These are phyloP conservation scores for Prosapia bicincta DNA, from an alignment of 2,888 invertebrate species.

Conservation along the genomic window DNA sequence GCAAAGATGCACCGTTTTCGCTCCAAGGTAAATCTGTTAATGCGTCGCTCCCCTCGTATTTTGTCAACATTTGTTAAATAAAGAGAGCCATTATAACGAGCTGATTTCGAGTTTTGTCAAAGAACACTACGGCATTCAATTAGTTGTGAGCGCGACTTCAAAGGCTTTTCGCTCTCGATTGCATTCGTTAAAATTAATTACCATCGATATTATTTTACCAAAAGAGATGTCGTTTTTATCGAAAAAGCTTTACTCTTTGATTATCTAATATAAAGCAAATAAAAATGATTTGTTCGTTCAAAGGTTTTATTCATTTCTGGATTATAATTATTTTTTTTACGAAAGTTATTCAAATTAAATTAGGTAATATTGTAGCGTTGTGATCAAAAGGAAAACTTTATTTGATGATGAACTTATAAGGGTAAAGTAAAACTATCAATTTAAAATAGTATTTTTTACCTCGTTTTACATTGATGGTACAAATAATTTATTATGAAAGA, in stretches of 20 bases:
- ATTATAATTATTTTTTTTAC: background rate
- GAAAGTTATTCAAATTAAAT: too few species aligned
- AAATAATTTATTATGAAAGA: too few species aligned
- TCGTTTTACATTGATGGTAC: too few species aligned
- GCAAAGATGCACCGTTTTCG: background rate
- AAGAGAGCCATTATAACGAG: background rate
- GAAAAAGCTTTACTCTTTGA: background rate
- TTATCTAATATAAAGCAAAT: background rate
- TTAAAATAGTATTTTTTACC: too few species aligned
- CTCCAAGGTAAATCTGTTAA: background rate
- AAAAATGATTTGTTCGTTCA: background rate
- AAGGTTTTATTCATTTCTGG: background rate
- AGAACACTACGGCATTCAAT: background rate
- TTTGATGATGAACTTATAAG: too few species aligned
- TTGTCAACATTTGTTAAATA: background rate
- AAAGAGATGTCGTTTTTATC: background rate
- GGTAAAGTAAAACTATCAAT: too few species aligned
- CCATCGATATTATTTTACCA: background rate
- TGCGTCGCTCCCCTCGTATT: background rate
- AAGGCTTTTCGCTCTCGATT: background rate
- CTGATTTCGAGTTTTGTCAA: background rate
- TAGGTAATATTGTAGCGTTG: too few species aligned
- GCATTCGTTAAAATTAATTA: background rate
- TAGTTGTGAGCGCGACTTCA: background rate
- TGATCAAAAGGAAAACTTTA: too few species aligned